Evolutionary conservation across 2,797 vertebrate genomes (phyloP).

Genomic region (Rhinoraja longicauda): DNA sequence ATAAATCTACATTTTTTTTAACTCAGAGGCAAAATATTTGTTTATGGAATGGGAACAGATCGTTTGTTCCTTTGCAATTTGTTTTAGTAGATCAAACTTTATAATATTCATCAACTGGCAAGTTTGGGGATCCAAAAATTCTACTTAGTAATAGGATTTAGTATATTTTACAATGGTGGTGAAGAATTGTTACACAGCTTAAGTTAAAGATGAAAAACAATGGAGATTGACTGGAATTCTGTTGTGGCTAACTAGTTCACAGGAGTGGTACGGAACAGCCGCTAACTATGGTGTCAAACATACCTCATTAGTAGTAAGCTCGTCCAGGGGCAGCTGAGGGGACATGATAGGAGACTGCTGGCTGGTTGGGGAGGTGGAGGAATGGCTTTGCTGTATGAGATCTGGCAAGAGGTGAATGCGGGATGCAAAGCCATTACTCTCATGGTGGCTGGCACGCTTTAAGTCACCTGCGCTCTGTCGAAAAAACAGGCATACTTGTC

Average conservation of each 20-base stretch:
- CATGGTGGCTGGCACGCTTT: constrained; percentile 83
- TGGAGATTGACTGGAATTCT: constrained; percentile 14
- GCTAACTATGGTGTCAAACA: constrained; percentile 72
- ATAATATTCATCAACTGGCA: constrained; percentile 34
- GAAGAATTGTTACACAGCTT: constrained; percentile 20
- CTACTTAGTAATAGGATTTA: constrained; percentile 27
- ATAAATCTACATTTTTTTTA: not conserved
- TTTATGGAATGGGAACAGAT: not conserved
- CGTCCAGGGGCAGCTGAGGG: constrained; percentile 84
- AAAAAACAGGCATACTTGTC: constrained; percentile 95
- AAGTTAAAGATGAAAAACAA: constrained; percentile 23
- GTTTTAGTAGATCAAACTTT: not conserved
- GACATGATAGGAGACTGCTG: constrained; percentile 89
- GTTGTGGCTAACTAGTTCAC: constrained; percentile 33
- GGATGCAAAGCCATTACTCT: constrained; percentile 92
- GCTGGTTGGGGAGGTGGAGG: constrained; percentile 88
- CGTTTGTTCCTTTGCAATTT: not conserved
- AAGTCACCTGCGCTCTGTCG: constrained; percentile 96
- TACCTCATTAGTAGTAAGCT: constrained; percentile 79
- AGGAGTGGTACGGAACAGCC: constrained; percentile 60
- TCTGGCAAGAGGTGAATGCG: constrained; percentile 97
- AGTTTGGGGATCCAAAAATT: constrained; percentile 29
- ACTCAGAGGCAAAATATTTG: not conserved
- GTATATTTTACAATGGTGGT: not conserved
- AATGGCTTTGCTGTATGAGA: constrained; percentile 99